Conservation (phyloP, 2,113 vertebrate species). For the Erythrolamprus reginae region DNA sequence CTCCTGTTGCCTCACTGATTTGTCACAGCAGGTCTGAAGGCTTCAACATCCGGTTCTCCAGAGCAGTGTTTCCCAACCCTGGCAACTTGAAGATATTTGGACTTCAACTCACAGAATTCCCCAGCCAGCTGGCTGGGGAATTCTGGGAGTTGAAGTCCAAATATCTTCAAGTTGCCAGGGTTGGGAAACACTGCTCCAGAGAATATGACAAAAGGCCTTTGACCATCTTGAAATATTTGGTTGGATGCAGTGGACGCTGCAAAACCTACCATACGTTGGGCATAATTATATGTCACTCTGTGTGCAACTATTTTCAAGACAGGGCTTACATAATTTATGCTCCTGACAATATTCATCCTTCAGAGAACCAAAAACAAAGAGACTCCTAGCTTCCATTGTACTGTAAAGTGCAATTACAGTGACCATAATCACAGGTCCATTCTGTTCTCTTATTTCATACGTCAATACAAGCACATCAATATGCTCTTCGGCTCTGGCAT, state of each 20-base stretch:
- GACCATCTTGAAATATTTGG: not conserved
- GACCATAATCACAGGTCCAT: not conserved
- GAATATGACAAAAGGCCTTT: not conserved
- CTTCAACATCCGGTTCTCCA: not conserved
- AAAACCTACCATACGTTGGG: not conserved
- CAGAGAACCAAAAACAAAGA: not conserved
- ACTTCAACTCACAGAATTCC: too few species aligned
- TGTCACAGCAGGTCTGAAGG: not conserved
- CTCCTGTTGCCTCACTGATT: not conserved
- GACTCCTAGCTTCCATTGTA: not conserved
- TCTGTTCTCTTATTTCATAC: not conserved
- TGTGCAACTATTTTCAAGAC: not conserved
- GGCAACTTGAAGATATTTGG: too few species aligned
- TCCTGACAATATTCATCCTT: not conserved
- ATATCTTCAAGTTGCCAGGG: too few species aligned
- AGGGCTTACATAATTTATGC: not conserved
- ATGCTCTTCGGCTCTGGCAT: not conserved
- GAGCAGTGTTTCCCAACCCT: too few species aligned
- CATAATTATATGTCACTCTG: not conserved
- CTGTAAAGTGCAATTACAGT: not conserved
- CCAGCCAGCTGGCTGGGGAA: too few species aligned
- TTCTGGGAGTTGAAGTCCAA: too few species aligned
- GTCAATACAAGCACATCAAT: not conserved
- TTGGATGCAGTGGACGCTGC: not conserved
- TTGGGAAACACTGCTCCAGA: too few species aligned